A percentile compares a stretch with the other conserved stretches of the same genome.
These are phyloP conservation scores for Galaxea fascicularis DNA, from an alignment of 92 coral and sea anemone genomes.

Conservation along the genomic window DNA sequence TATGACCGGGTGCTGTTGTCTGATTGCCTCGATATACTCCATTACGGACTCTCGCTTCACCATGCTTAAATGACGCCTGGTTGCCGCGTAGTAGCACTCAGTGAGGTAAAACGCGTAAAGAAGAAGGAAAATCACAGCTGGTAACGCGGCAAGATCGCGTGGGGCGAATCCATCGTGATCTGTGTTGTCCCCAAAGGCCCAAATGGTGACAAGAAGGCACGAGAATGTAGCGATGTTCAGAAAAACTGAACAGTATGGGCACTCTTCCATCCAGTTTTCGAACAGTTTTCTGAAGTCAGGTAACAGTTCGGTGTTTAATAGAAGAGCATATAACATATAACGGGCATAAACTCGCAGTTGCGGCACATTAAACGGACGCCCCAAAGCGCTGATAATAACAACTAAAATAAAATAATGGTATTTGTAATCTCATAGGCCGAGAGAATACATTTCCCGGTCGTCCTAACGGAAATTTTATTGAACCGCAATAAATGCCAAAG, in stretches of 20 bases:
- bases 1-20: conserved; percentile 47
- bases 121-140: conserved; percentile 66
- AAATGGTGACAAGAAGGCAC: conserved; percentile 47
- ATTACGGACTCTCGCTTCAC: conserved; percentile 38
- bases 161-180: conserved; percentile 69
- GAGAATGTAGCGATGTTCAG: conserved; percentile 60
- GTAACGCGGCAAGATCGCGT: conserved; percentile 61
- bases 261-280: conserved; percentile 80
- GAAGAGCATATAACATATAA: background rate
- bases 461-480: background rate
- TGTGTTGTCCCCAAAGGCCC: conserved; percentile 58
- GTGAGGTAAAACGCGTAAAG: conserved; percentile 60
- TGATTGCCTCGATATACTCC: conserved; percentile 49
- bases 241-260: conserved; percentile 72
- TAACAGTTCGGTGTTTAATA: background rate
- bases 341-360: background rate
- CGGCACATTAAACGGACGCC: conserved; percentile 3
- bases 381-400: background rate
- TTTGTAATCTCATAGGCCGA: background rate
- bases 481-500: background rate
- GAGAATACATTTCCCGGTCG: background rate
- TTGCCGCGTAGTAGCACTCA: conserved; percentile 69
- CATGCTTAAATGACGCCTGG: conserved; percentile 47
- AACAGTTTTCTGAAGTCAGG: conserved; percentile 25
- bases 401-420: background rate